Evolutionary conservation across 2,888 invertebrate genomes (phyloP).

Genomic region (Apotomis capreana): DNA sequence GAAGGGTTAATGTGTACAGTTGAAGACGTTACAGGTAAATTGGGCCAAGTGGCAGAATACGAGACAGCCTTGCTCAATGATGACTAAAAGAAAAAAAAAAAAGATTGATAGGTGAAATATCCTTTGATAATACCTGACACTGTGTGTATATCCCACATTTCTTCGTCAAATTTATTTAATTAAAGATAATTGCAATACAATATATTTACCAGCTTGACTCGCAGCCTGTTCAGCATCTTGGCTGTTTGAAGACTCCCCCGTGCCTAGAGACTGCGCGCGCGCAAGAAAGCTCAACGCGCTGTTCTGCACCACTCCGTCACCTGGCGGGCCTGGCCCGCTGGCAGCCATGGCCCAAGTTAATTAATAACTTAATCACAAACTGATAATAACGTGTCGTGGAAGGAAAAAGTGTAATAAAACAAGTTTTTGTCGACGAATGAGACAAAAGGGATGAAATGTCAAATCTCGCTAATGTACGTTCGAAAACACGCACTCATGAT

Average conservation of each 20-base stretch:
- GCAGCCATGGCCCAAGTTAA: slow-evolving; percentile 55
- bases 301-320: slow-evolving; percentile 64
- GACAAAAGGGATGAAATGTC: slow-evolving; percentile 35
- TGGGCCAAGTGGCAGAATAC: too few species aligned
- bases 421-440: slow-evolving; percentile 32
- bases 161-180: too few species aligned
- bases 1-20: too few species aligned
- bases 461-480: slow-evolving; percentile 11
- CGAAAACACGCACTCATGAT: slow-evolving; percentile 3
- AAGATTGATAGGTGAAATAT: too few species aligned
- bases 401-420: slow-evolving; percentile 16
- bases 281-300: slow-evolving; percentile 73
- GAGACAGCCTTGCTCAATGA: too few species aligned
- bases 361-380: slow-evolving; percentile 28
- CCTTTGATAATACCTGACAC: too few species aligned
- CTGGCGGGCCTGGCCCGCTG: slow-evolving; percentile 53
- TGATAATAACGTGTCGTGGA: slow-evolving; percentile 2
- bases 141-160: too few species aligned
- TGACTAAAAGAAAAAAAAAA: too few species aligned
- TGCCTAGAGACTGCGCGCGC: slow-evolving; percentile 61
- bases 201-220: slow-evolving; percentile 56
- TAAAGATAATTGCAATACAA: neutral
- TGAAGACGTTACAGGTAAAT: too few species aligned
- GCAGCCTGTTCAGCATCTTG: slow-evolving; percentile 56
- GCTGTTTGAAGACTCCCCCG: slow-evolving; percentile 46